phyloP scores from a whole-genome alignment of 2,797 vertebrate species.

The Euphonia xanthogaster region DNA sequence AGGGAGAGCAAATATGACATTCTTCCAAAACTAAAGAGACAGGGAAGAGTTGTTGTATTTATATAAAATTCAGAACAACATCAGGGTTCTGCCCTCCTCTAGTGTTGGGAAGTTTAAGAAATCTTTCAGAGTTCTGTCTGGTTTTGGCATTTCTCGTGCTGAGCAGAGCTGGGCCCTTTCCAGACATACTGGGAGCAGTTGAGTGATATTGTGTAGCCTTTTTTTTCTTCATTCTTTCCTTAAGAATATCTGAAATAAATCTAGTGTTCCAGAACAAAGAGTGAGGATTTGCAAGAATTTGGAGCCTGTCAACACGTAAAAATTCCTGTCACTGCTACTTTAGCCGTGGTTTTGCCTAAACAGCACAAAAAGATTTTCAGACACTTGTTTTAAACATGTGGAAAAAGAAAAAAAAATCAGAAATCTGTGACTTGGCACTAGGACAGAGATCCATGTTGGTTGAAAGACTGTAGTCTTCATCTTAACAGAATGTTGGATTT shows the following conservation, averaged over 20 bases:
- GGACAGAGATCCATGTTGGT: neutral
- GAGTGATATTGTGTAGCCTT: neutral
- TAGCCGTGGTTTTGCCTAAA: neutral
- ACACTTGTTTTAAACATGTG: neutral
- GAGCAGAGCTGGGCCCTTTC: neutral
- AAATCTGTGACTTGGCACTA: neutral
- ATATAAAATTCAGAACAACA: neutral
- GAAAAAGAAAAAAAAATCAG: neutral
- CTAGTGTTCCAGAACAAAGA: neutral
- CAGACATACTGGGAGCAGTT: neutral
- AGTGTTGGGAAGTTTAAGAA: neutral
- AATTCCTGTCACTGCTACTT: neutral
- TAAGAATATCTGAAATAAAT: neutral
- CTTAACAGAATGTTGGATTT: neutral
- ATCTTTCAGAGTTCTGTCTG: neutral
- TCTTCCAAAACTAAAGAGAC: neutral
- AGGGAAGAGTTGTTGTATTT: neutral
- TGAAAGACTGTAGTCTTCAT: neutral
- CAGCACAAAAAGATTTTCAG: neutral
- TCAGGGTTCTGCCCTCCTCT: neutral
- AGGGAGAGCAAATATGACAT: neutral
- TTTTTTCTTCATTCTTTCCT: neutral
- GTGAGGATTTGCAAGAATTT: neutral
- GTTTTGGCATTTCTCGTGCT: neutral
- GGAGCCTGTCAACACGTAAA: neutral